phyloP scores from a whole-genome alignment of 2,888 invertebrate species.

The Ennomos fuscantarius region DNA sequence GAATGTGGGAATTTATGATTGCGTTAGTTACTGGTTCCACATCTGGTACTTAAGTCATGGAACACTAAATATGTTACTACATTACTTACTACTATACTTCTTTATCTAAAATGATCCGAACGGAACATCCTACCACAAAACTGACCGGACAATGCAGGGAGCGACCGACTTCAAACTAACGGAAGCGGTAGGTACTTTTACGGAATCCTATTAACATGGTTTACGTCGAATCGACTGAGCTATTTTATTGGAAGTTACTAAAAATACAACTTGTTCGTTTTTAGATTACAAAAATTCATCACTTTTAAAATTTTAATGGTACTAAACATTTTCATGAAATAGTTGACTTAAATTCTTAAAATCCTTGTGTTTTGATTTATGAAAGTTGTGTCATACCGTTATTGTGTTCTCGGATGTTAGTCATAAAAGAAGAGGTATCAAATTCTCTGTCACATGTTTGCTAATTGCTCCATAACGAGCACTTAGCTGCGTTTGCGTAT shows the following conservation, averaged over 20 bases:
- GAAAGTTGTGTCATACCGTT: slow-evolving; percentile 7
- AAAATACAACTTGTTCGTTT: slow-evolving; percentile 8
- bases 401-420: slow-evolving; percentile 43
- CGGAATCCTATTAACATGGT: slow-evolving; percentile 28
- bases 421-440: slow-evolving; percentile 53
- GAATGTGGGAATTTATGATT: too few relatives aligned
- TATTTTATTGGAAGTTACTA: slow-evolving; percentile 5
- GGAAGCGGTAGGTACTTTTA: slow-evolving; percentile 37
- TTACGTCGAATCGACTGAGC: slow-evolving; percentile 21
- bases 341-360: not conserved
- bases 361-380: not conserved
- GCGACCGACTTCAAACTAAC: slow-evolving; percentile 46
- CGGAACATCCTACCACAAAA: slow-evolving; percentile 43
- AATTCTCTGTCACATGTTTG: slow-evolving; percentile 60
- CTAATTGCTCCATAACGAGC: slow-evolving; percentile 66
- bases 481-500: slow-evolving; percentile 62
- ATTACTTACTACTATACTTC: too few relatives aligned
- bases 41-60: too few relatives aligned
- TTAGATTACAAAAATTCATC: slow-evolving; percentile 1
- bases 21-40: too few relatives aligned
- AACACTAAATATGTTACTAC: too few relatives aligned
- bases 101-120: slow-evolving; percentile 16
- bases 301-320: not conserved
- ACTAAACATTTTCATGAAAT: too few relatives aligned
- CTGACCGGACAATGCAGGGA: slow-evolving; percentile 49